These are phyloP conservation scores for Folsomia manolachei DNA, from an alignment of 2,888 invertebrate genomes.

Conservation along the genomic window DNA sequence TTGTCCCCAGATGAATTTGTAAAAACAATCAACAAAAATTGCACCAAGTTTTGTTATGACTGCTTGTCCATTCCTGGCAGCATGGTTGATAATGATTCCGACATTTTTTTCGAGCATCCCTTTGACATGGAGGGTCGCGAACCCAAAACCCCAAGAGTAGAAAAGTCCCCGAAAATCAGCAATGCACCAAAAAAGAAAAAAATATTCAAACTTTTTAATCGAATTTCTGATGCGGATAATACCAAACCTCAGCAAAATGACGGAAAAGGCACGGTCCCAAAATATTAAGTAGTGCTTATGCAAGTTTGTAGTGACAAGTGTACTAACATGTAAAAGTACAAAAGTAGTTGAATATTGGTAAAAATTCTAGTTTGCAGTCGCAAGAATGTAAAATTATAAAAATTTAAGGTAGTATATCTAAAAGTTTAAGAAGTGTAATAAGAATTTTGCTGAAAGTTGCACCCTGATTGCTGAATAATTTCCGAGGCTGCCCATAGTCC, in stretches of 20 bases:
- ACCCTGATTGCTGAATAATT: slow-evolving; percentile 86
- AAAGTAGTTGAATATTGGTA: too few species aligned
- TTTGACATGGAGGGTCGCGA: background rate
- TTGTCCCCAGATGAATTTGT: background rate
- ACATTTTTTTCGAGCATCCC: too few species aligned
- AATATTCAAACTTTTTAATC: background rate
- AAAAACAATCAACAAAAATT: background rate
- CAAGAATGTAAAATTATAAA: background rate
- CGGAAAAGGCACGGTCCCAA: too few species aligned
- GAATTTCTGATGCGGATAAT: too few species aligned
- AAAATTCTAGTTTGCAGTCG: too few species aligned
- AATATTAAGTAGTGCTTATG: too few species aligned
- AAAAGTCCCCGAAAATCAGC: too few species aligned
- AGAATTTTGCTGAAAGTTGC: slow-evolving; percentile 63
- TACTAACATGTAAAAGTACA: background rate
- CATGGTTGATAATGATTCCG: background rate
- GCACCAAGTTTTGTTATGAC: background rate
- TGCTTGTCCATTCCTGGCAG: background rate
- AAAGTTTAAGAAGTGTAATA: background rate
- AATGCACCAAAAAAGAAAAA: background rate
- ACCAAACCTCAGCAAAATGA: too few species aligned
- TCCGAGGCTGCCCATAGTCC: slow-evolving; percentile 84
- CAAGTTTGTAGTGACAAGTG: background rate
- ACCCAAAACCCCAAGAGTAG: too few species aligned
- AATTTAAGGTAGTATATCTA: background rate